Evolutionary conservation across 2,797 vertebrate species (phyloP), one percentile per base, ranked within the genome.

Genomic region (Octomys mimax): DNA sequence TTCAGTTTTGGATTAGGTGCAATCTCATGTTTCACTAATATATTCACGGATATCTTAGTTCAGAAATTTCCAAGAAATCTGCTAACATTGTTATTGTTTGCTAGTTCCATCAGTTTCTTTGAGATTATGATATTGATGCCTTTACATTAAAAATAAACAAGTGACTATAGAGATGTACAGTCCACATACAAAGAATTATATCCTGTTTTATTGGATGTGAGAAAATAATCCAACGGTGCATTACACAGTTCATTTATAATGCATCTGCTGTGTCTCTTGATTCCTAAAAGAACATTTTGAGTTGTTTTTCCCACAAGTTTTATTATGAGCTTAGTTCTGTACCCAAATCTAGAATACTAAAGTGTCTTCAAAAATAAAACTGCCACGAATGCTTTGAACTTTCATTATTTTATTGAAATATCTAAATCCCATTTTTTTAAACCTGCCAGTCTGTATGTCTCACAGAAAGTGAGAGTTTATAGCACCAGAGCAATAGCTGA

Each of bases 341-440:
- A 71, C 0, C 0, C n/a, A 95, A 54, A 21, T 96, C 14, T 70
- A 78, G 46, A 0, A 0, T 22, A 4, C 91, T 12, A 96, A 28
- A 33, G 9, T 92, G 36, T 89, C 68, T 96, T 85, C 68, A 95
- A 66, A 97, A 97, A 95, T 42, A 95, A 97, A 97, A 9, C 19
- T 70, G 0, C 21, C 95, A 26, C 64, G 6, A 87, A 36, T 88
- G 61, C 42, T 95, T 97, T 97, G 87, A 97, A 96, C 18, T 96
- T 97, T 22, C 36, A 80, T 92, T 97, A 93, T 94, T 96, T 94
- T 91, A 93, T 70, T 96, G 73, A 73, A 98, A 98, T 96, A 89
- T 89, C 52, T 64, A 70, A 97, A 97, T 94, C 52, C 54, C 4
- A 26, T 80, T 9, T 6, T 80, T 96, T 91, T 49, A 10, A 49